A percentile compares a stretch with the other conserved stretches of the same genome.
Conservation (phyloP, 92 coral and sea anemone genomes). For the Paramuricea clavata region DNA sequence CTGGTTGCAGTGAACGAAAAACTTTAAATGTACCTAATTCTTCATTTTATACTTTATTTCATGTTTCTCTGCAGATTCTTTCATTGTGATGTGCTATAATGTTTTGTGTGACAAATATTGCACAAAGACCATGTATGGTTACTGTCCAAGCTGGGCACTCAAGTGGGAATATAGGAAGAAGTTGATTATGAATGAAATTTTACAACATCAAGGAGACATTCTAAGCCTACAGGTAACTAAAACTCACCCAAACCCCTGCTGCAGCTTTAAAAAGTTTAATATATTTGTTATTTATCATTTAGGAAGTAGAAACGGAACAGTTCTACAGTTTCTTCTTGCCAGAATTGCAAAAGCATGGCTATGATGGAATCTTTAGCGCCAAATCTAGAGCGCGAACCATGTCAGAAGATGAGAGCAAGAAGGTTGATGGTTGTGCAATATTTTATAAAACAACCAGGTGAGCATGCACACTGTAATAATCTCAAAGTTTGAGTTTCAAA, state of each 20-base stretch:
- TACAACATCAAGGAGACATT: conserved; percentile 95
- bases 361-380: conserved; percentile 97
- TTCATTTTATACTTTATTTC: not conserved
- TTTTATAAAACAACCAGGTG: conserved; percentile 94
- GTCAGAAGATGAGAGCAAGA: conserved; percentile 96
- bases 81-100: conserved; percentile 97
- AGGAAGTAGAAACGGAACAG: conserved; percentile 98
- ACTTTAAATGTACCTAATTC: no score
- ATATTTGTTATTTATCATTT: not conserved
- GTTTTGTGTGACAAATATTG: conserved; percentile 98
- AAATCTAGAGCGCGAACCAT: conserved; percentile 97
- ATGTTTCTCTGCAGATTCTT: conserved; percentile 67
- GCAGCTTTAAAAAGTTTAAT: no score
- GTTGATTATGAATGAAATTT: conserved; percentile 89
- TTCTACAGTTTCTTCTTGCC: conserved; percentile 89
- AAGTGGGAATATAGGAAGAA: conserved; percentile 97
- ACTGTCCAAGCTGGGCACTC: conserved; percentile 98
- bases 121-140: conserved; percentile 90
- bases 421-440: conserved; percentile 99
- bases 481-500: no score
- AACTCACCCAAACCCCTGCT: no score
- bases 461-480: not conserved
- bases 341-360: conserved; percentile 90
- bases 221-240: conserved; percentile 88
- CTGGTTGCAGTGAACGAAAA: no score